Base-by-base conservation (phyloP, 2,113 vertebrate species). In the Platycercus adscitus region DNA sequence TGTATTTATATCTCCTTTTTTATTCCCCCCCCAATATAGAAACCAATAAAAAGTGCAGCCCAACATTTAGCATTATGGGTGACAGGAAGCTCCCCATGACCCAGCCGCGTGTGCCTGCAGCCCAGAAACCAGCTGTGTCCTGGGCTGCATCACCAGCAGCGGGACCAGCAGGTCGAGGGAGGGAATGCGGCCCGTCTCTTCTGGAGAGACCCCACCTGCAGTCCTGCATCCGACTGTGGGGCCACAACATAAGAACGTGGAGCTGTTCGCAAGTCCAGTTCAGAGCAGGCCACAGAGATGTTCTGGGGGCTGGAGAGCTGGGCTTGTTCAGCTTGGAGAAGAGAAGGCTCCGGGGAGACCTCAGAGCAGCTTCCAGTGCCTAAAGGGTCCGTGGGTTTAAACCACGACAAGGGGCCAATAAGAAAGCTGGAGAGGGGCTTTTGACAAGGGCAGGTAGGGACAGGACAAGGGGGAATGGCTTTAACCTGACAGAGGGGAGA, bases 281-380 rank as follows among this genome's bases (percentile, higher is more conserved):
- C 39, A 39, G 39, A 39, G 39, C 39, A 58, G 56, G 33, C 33
- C 33, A 58, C 9, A 5, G 10, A 58, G 56, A 24, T 58, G 20
- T 21, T 58, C 21, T 2, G 6, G 24, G 33, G 13, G 20, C 56
- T 24, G 56, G 21, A 58, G 56, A 16, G 33, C 33, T 58, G 33
- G 33, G 9, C 33, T 58, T 58, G 56, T 58, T 24, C 33, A 35
- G 56, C 9, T 33, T 58, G 33, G 33, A 1, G 33, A 56, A n/a
- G 20, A n/a, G 31, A 23, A 58, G 56, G 55, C 56, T 24, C 13
- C 0, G 0, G 4, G 6, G 55, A 9, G 0, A 56, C 31, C 55
- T n/a, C 9, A 56, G 12, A n/a, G 31, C 53, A 56, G 11, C 12
- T 55, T 33, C 53, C 53, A 56, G 31, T 33, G 53, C 31, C 31